Evolutionary conservation across 2,888 invertebrate species (phyloP).

Genomic region (Proisotoma minuta): DNA sequence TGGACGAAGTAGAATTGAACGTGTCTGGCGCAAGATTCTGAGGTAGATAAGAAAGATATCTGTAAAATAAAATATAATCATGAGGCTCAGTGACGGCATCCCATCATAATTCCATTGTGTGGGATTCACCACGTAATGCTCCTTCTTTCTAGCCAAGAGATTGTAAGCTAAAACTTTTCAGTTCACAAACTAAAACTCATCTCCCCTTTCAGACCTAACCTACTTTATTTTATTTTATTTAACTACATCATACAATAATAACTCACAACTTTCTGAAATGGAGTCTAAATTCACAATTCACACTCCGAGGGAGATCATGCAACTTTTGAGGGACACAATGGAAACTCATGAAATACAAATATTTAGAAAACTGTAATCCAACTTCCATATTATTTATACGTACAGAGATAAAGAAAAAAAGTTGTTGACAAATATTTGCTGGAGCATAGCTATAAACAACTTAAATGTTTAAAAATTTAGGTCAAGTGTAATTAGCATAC

Average conservation of each 20-base stretch:
- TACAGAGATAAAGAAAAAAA: too few species aligned
- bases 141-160: not conserved
- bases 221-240: slow-evolving; percentile 6
- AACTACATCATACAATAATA: not conserved
- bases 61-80: too few species aligned
- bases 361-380: too few species aligned
- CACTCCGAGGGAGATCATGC: not conserved
- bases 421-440: too few species aligned
- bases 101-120: not conserved
- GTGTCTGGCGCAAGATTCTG: too few species aligned
- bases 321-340: not conserved
- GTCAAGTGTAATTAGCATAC: too few species aligned
- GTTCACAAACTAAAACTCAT: not conserved
- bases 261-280: not conserved
- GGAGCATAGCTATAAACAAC: too few species aligned
- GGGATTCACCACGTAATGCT: not conserved
- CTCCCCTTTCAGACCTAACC: not conserved
- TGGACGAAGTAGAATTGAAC: too few species aligned
- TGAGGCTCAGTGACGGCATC: not conserved
- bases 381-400: too few species aligned
- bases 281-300: not conserved
- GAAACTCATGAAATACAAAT: too few species aligned
- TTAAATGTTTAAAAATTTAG: too few species aligned
- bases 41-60: too few species aligned
- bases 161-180: not conserved